Conservation (phyloP, 2,888 invertebrate species). For the Drosophila histrio region DNA sequence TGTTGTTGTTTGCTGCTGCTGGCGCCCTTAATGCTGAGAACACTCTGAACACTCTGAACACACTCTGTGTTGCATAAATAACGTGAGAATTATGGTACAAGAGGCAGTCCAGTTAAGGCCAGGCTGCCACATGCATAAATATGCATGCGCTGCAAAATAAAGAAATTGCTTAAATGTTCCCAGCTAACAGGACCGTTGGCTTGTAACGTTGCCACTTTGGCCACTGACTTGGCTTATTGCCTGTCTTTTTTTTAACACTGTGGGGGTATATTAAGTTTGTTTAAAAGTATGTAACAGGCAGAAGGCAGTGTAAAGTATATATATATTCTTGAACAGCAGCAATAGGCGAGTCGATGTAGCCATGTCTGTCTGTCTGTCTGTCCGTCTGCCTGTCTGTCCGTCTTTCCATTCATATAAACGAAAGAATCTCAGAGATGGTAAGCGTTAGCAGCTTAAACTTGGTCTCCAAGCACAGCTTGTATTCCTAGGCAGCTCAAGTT, state of each 20-base stretch:
- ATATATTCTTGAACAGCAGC: too few relatives aligned
- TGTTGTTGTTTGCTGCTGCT: slow-evolving; percentile 38
- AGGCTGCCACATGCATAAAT: slow-evolving; percentile 57
- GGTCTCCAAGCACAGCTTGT: too few relatives aligned
- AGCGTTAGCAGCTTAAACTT: too few relatives aligned
- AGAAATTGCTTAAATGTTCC: slow-evolving; percentile 73
- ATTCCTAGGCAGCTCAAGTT: too few relatives aligned
- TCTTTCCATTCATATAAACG: too few relatives aligned
- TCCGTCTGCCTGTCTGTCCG: too few relatives aligned
- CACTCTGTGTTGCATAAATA: slow-evolving; percentile 61
- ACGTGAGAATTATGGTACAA: slow-evolving; percentile 75
- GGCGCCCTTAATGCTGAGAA: slow-evolving; percentile 51
- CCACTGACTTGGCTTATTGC: slow-evolving; percentile 16
- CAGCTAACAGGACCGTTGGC: slow-evolving; percentile 33
- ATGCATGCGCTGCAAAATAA: slow-evolving; percentile 72
- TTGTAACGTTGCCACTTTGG: slow-evolving; percentile 49
- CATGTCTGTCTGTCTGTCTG: too few relatives aligned
- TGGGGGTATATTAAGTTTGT: too few relatives aligned
- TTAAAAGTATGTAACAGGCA: too few relatives aligned
- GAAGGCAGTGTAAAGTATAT: too few relatives aligned
- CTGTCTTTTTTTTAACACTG: slow-evolving; percentile 1
- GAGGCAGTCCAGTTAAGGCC: slow-evolving; percentile 48
- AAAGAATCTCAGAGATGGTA: too few relatives aligned
- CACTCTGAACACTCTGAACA: slow-evolving; percentile 10
- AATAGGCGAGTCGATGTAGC: too few relatives aligned